Percentiles rank a stretch among this genome's conserved stretches.
phyloP scores from a whole-genome alignment of 2,113 vertebrate genomes.

The Apus apus region DNA sequence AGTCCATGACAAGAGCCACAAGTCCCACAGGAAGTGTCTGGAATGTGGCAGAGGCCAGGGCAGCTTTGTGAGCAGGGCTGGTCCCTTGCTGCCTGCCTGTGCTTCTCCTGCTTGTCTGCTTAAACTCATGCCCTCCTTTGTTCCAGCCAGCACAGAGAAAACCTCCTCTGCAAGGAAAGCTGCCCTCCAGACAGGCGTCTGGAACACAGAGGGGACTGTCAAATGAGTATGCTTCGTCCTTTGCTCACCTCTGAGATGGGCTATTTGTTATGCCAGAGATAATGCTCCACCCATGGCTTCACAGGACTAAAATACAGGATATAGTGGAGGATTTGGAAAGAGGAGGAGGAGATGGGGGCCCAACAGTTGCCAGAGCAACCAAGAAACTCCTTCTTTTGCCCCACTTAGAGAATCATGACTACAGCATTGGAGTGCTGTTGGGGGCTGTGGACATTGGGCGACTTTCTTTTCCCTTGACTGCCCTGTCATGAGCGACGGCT shows the following conservation, averaged over 20 bases:
- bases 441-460: rapidly evolving
- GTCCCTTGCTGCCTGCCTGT: neutral
- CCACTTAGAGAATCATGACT: neutral
- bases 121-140: neutral
- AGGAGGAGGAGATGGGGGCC: too few species aligned
- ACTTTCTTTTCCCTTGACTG: neutral
- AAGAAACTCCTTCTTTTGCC: neutral
- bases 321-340: neutral
- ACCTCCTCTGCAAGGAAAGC: neutral
- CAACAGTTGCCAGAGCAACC: neutral
- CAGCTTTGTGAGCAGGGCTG: neutral
- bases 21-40: neutral
- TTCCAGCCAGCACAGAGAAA: rapidly evolving
- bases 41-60: neutral
- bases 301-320: neutral
- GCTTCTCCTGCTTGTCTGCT: neutral
- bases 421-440: neutral
- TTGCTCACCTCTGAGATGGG: neutral
- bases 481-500: neutral
- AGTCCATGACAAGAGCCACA: neutral
- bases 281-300: neutral
- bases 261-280: too few species aligned
- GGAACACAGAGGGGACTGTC: neutral
- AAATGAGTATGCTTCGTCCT: neutral
- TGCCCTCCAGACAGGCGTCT: neutral